Conservation (phyloP, 1,140 invertebrate species). For the Plectus sambesii region DNA sequence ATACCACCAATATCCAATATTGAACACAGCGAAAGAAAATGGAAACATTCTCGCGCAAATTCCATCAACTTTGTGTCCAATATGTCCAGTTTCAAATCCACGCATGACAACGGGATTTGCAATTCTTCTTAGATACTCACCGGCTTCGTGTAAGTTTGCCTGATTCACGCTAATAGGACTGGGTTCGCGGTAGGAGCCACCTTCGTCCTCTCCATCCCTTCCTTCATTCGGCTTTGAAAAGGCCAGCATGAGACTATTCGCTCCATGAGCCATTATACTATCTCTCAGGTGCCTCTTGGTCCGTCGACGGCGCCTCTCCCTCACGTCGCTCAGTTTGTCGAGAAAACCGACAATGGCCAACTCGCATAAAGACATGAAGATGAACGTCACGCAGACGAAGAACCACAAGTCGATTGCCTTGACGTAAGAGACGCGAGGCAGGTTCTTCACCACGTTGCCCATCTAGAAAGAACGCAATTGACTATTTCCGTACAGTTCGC, state of each 20-base stretch:
- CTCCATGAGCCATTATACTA: slow-evolving; percentile 28
- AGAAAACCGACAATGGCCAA: slow-evolving; percentile 31
- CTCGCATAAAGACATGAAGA: slow-evolving; percentile 31
- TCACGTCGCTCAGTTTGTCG: slow-evolving; percentile 29
- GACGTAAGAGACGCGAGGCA: slow-evolving; percentile 31
- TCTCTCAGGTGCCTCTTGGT: slow-evolving; percentile 23
- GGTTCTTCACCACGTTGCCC: slow-evolving; percentile 36
- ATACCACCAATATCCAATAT: slow-evolving; percentile 28
- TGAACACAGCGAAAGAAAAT: slow-evolving; percentile 29
- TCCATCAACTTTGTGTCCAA: slow-evolving; percentile 31
- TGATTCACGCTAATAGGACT: too few relatives aligned
- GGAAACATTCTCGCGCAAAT: slow-evolving; percentile 29
- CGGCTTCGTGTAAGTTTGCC: slow-evolving; percentile 1
- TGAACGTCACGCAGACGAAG: slow-evolving; percentile 32
- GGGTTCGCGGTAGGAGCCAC: slow-evolving; percentile 16
- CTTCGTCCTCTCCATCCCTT: slow-evolving; percentile 2
- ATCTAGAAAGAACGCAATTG: slow-evolving; percentile 23
- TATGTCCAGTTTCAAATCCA: slow-evolving; percentile 18
- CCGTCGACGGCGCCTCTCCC: slow-evolving; percentile 19
- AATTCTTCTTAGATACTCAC: neutral
- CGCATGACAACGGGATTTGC: slow-evolving; percentile 10
- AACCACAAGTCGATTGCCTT: slow-evolving; percentile 35
- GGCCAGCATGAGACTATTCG: slow-evolving; percentile 25
- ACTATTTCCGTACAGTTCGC: too few relatives aligned
- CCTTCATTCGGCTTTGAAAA: slow-evolving; percentile 14